These are phyloP conservation scores for Melanargia galathea DNA, from an alignment of 2,888 invertebrate genomes.

Conservation along the genomic window DNA sequence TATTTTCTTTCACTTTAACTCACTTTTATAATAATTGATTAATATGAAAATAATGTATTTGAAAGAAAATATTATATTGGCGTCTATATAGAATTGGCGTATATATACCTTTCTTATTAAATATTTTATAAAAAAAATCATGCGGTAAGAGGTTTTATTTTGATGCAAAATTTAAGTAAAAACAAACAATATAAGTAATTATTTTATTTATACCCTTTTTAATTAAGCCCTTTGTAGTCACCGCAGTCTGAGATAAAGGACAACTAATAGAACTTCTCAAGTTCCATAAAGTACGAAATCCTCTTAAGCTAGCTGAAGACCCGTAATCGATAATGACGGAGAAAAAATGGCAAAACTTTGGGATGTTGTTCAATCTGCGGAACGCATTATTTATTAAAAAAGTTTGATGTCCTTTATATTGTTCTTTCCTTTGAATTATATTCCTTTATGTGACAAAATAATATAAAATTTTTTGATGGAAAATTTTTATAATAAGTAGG, in stretches of 20 bases:
- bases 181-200: not conserved
- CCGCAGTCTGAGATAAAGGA: not conserved
- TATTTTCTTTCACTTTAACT: no score
- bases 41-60: no score
- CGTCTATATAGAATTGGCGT: no score
- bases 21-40: no score
- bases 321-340: constrained; percentile 10
- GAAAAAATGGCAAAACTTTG: constrained; percentile 11
- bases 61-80: no score
- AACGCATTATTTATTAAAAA: constrained; percentile 13
- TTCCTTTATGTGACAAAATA: not conserved
- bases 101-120: no score
- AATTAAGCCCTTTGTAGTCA: not conserved
- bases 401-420: constrained; percentile 11
- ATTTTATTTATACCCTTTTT: not conserved
- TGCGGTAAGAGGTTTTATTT: no score
- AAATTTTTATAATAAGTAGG: not conserved
- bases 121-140: no score
- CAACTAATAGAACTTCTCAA: not conserved
- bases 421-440: constrained; percentile 4
- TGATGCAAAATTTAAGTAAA: not conserved
- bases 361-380: not conserved
- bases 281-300: not conserved
- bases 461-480: constrained; percentile 2
- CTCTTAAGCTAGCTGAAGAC: not conserved